Evolutionary conservation across 2,797 vertebrate species (phyloP).

Genomic region (Enteromius mattozi): DNA sequence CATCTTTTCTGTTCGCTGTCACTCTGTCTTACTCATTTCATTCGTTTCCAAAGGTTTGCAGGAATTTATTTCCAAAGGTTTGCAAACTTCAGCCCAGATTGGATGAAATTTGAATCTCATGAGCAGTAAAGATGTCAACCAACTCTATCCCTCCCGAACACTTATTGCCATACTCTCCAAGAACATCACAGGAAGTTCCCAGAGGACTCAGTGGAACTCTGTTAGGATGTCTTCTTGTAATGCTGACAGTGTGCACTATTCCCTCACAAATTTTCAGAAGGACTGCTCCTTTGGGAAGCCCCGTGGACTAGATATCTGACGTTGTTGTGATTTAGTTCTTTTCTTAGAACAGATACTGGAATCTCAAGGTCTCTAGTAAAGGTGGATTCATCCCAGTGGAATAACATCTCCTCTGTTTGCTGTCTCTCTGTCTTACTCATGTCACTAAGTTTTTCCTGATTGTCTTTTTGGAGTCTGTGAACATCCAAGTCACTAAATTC

Average conservation of each 20-base stretch:
- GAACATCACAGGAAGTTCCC: conserved; percentile 10
- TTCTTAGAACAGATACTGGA: conserved; percentile 43
- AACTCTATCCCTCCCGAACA: conserved; percentile 2
- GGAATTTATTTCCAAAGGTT: background rate
- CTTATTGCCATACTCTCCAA: conserved; percentile 8
- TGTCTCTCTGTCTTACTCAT: conserved; percentile 20
- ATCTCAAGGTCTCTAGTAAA: conserved; percentile 45
- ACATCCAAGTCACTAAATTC: background rate
- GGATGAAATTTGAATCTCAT: background rate
- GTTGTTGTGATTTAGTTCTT: conserved; percentile 31
- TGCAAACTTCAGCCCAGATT: conserved; percentile 4
- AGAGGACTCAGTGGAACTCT: background rate
- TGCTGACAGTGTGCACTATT: conserved; percentile 14
- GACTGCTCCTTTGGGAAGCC: conserved; percentile 27
- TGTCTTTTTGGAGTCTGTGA: background rate
- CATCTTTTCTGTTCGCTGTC: background rate
- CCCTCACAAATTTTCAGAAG: conserved; percentile 9
- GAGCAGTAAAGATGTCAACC: conserved; percentile 21
- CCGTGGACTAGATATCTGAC: conserved; percentile 19
- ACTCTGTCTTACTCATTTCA: background rate
- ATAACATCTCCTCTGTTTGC: conserved; percentile 7
- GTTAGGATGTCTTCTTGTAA: background rate
- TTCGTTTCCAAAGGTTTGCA: background rate
- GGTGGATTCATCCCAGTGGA: conserved; percentile 33
- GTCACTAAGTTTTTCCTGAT: conserved; percentile 22